phyloP scores from a whole-genome alignment of 1,140 invertebrate species.

The Temnothorax nylanderi region DNA sequence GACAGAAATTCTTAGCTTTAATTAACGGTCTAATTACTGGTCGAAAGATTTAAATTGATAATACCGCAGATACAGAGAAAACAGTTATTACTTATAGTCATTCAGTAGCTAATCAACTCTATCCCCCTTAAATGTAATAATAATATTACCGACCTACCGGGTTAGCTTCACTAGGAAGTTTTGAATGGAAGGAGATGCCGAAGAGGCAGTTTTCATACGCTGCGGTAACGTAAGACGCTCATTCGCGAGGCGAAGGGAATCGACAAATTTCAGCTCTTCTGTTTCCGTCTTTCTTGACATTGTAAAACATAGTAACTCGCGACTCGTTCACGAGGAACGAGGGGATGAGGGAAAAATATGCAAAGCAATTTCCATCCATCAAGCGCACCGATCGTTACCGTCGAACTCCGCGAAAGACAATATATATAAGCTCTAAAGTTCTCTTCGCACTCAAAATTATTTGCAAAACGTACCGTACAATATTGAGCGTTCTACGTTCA shows the following conservation, averaged over 20 bases:
- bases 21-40: constrained; percentile 54
- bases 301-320: constrained; percentile 27
- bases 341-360: constrained; percentile 59
- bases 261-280: constrained; percentile 47
- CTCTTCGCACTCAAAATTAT: constrained; percentile 27
- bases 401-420: background rate
- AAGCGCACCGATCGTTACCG: constrained; percentile 61
- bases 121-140: too few species aligned
- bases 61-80: background rate
- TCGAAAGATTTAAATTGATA: constrained; percentile 58
- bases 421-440: constrained; percentile 23
- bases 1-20: constrained; percentile 32
- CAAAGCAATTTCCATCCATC: constrained; percentile 73
- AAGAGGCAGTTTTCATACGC: constrained; percentile 13
- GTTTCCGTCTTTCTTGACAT: constrained; percentile 39
- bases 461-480: background rate
- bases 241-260: constrained; percentile 1
- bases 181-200: background rate
- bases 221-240: constrained; percentile 5
- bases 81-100: too few species aligned
- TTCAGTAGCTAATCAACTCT: too few species aligned
- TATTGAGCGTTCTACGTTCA: background rate
- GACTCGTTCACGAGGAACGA: background rate
- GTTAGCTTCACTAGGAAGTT: constrained; percentile 25
- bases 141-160: background rate